A percentile compares a stretch with the other conserved stretches of the same genome.
Conservation (phyloP, 92 coral and sea anemone genomes). For the Muricea muricata region DNA sequence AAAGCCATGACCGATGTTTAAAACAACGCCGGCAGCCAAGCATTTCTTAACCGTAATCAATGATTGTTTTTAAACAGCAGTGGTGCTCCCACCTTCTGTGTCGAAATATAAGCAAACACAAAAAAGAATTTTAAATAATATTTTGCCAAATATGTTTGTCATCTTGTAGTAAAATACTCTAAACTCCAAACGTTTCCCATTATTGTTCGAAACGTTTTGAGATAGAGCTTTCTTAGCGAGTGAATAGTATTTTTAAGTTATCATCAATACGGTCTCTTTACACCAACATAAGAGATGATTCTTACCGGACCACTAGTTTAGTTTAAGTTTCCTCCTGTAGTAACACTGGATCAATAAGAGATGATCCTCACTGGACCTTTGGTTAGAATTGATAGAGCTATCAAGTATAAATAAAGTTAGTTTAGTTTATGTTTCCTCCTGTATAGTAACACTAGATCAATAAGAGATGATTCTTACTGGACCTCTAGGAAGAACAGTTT, state of each 20-base stretch:
- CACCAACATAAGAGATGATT: no score
- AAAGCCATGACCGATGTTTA: neutral
- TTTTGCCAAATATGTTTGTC: neutral
- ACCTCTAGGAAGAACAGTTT: no score
- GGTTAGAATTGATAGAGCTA: no score
- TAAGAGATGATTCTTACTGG: no score
- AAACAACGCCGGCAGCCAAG: no score
- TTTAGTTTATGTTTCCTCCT: no score
- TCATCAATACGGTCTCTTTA: no score
- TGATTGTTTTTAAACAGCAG: conserved; percentile 5
- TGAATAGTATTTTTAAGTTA: no score
- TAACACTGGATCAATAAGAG: no score
- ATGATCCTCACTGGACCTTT: no score
- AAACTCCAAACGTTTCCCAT: neutral
- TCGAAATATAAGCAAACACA: neutral
- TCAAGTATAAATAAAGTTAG: no score
- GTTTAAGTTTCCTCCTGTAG: no score
- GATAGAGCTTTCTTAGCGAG: neutral
- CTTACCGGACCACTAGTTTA: neutral
- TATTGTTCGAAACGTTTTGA: neutral
- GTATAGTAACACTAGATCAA: neutral
- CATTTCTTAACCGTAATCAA: neutral
- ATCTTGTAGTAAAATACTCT: neutral
- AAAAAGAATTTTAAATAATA: neutral
- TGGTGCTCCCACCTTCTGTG: neutral